Evolutionary conservation across 2,888 invertebrate genomes (phyloP), one percentile per base, ranked within the genome.

Genomic region (Eugnorisma glareosa): DNA sequence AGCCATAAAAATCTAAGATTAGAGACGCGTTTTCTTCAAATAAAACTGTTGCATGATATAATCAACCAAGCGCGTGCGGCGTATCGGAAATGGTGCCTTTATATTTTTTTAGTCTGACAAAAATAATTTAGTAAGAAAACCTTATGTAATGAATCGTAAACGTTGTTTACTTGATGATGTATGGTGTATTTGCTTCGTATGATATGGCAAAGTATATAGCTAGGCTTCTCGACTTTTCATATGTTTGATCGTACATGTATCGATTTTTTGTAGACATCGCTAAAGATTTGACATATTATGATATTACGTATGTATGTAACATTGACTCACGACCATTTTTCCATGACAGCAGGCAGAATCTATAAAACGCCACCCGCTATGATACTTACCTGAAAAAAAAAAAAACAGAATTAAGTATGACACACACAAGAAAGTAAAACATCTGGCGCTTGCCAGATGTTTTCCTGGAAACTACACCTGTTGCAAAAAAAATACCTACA

Each of bases 1-100:
- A 70, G 24, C 43, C 43, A 37, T 77, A 54, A 45, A 45, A 63
- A 37, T 61, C 35, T 69, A 77, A n/a, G 28, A 69, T 77, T 77
- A 77, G 61, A 43, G 11, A 67, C 40, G 67, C 28, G 6, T 59
- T 75, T 67, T 45, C 31, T 75, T 48, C 31, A 48, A 67, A 77
- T 51, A n/a, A 61, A 61, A 61, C 40, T 51, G 71, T 61, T 59
- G 21, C 24, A 45, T 31, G 48, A 31, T 31, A 31, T 63, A 31
- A 51, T 45, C 31, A 31, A 67, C n/a, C 5, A 51, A 61, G 48
- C 51, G 68, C 18, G 0, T 67, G n/a, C 8, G 40, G 21, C 15
- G 45, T 31, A 40, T 43, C 31, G 40, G 18, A 11, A 40, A 67
- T n/a, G 18, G 1, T 21, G 31, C 35, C 15, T 28, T 75, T 13